A percentile compares a stretch with the other conserved stretches of the same genome.
Evolutionary conservation across 2,797 vertebrate species (phyloP).

Genomic region (Bovichtus diacanthus): DNA sequence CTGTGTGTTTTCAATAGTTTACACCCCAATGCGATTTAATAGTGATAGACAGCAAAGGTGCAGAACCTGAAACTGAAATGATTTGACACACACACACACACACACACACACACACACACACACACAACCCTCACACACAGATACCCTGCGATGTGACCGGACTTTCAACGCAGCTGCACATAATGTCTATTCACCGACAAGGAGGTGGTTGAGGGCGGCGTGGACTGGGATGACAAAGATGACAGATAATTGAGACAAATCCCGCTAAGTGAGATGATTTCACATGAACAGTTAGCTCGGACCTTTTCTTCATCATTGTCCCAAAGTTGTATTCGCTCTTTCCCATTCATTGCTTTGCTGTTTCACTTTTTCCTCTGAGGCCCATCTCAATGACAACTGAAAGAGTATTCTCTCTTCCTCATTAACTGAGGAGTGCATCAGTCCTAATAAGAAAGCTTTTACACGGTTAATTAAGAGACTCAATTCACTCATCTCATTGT

Average conservation of each 20-base stretch:
- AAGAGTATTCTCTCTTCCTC: slow-evolving; percentile 71
- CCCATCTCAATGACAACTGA: slow-evolving; percentile 68
- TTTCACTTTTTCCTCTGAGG: slow-evolving; percentile 60
- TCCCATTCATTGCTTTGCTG: slow-evolving; percentile 37
- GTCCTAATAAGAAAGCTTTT: slow-evolving; percentile 87
- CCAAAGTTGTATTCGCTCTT: slow-evolving; percentile 53
- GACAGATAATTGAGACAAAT: slow-evolving; percentile 66
- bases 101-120: slow-evolving; percentile 31
- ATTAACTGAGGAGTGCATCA: slow-evolving; percentile 71
- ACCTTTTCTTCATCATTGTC: slow-evolving; percentile 53
- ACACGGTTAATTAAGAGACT: slow-evolving; percentile 85
- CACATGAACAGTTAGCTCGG: slow-evolving; percentile 43
- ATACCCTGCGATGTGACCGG: slow-evolving; percentile 81
- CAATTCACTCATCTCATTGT: slow-evolving; percentile 80
- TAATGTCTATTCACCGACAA: slow-evolving; percentile 82
- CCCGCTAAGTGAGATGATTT: slow-evolving; percentile 56
- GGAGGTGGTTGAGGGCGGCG: slow-evolving; percentile 51
- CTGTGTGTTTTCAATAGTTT: slow-evolving; percentile 48
- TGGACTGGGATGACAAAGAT: slow-evolving; percentile 57
- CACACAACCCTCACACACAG: slow-evolving; percentile 63
- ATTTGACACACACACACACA: slow-evolving; percentile 43
- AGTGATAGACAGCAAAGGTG: slow-evolving; percentile 60
- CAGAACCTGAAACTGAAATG: slow-evolving; percentile 67
- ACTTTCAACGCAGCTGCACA: slow-evolving; percentile 82
- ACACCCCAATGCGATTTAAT: slow-evolving; percentile 47